Conservation (phyloP, 2,113 vertebrate species). For the Zosterops japonicus region DNA sequence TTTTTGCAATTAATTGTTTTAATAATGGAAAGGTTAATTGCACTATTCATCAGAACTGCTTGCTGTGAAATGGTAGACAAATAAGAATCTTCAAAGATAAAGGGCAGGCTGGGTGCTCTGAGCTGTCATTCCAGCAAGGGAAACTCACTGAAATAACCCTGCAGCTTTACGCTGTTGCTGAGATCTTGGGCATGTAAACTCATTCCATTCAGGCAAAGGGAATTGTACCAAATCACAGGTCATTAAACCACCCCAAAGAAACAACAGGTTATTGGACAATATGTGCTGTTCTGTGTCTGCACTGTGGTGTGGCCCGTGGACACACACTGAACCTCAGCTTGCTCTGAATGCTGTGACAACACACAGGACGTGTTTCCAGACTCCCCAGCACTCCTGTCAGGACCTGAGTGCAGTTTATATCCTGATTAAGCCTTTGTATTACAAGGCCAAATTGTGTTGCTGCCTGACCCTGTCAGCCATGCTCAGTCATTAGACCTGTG, state of each 20-base stretch:
- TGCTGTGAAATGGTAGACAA: constrained; percentile 66
- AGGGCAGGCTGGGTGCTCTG: constrained; percentile 60
- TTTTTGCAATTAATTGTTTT: constrained; percentile 80
- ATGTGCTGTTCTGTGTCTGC: neutral
- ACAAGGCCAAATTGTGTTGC: neutral
- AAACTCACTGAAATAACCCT: neutral
- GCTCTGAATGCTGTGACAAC: neutral
- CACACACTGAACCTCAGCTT: neutral
- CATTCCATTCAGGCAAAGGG: neutral
- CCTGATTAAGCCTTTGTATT: neutral
- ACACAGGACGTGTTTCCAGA: neutral
- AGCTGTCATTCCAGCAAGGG: constrained; percentile 47
- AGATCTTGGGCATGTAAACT: neutral
- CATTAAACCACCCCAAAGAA: neutral
- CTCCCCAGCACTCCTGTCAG: neutral
- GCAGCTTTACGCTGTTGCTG: neutral
- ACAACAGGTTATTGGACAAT: rapidly evolving
- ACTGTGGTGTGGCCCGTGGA: rapidly evolving
- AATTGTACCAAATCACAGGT: neutral
- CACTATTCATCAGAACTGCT: constrained; percentile 74
- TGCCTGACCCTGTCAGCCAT: neutral
- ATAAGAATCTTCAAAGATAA: constrained; percentile 69
- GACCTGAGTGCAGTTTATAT: neutral
- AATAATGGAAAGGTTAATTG: constrained; percentile 78
- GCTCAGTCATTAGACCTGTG: neutral